A percentile compares a stretch with the other conserved stretches of the same genome.
Evolutionary conservation across 2,797 vertebrate species (phyloP).

Genomic region (Trematomus bernacchii): DNA sequence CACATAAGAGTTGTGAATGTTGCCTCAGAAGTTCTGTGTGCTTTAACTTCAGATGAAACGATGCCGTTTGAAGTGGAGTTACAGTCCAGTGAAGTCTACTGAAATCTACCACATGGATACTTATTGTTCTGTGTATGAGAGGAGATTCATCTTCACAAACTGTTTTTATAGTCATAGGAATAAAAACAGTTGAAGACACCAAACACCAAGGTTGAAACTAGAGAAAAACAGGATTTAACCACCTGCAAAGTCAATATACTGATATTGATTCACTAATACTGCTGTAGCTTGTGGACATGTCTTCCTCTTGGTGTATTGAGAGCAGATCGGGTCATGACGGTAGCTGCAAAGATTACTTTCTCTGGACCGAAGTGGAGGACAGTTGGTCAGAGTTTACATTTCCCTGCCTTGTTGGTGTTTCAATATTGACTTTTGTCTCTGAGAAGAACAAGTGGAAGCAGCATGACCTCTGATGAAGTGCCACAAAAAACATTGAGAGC

Average conservation of each 20-base stretch:
- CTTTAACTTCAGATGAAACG: neutral
- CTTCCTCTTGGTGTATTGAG: neutral
- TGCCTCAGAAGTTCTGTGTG: slow-evolving; percentile 25
- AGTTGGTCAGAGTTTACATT: neutral
- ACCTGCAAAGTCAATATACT: neutral
- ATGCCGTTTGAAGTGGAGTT: neutral
- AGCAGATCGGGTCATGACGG: neutral
- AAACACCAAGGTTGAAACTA: too few relatives aligned
- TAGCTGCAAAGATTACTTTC: neutral
- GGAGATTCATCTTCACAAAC: neutral
- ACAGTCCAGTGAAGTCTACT: neutral
- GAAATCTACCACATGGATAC: neutral
- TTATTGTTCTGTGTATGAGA: neutral
- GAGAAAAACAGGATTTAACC: neutral
- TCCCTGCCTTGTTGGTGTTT: neutral
- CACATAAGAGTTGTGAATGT: slow-evolving; percentile 23
- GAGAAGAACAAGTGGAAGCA: neutral
- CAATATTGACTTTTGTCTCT: neutral
- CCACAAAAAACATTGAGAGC: neutral
- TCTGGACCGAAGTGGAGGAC: neutral
- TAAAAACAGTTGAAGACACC: neutral
- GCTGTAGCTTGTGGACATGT: neutral
- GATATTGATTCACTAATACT: neutral
- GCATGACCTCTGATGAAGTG: neutral
- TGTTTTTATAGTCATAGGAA: neutral